Evolutionary conservation across 2,888 invertebrate genomes (phyloP).

Genomic region (Abrostola tripartita): DNA sequence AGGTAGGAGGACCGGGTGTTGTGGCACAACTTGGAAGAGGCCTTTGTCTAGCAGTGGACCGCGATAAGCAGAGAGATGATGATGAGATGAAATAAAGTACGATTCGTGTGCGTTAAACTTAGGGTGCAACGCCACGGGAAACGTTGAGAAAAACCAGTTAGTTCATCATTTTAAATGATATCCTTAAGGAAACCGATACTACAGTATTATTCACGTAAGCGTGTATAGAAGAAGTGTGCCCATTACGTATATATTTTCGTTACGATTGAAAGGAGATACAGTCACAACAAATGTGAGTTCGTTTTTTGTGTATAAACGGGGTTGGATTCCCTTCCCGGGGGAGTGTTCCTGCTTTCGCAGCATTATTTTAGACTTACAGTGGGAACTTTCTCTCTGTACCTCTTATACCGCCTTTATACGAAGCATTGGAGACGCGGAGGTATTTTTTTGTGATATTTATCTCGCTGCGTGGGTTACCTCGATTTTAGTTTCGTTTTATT

Average conservation of each 20-base stretch:
- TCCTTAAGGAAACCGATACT: neutral
- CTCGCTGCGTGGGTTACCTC: constrained; percentile 14
- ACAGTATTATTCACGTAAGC: neutral
- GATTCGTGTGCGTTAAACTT: too few relatives aligned
- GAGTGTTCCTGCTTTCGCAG: constrained; percentile 55
- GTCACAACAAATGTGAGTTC: constrained; percentile 55
- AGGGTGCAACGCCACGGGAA: too few relatives aligned
- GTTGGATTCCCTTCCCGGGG: constrained; percentile 53
- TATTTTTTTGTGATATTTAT: constrained; percentile 33
- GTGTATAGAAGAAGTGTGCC: constrained; percentile 13
- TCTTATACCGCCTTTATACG: constrained; percentile 39
- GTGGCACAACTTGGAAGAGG: too few relatives aligned
- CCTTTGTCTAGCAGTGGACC: too few relatives aligned
- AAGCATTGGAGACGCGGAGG: constrained; percentile 32
- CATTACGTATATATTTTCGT: constrained; percentile 50
- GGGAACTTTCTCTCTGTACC: constrained; percentile 42
- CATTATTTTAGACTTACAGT: constrained; percentile 59
- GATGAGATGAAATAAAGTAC: too few relatives aligned
- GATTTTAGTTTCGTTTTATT: constrained; percentile 1
- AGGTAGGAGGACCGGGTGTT: too few relatives aligned
- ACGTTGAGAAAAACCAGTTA: neutral
- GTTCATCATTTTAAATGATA: neutral
- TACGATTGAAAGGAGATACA: constrained; percentile 51
- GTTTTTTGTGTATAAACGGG: constrained; percentile 61
- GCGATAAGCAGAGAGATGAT: too few relatives aligned